Evolutionary conservation across 2,888 invertebrate species (phyloP), one percentile per base, ranked within the genome.

Genomic region (Cataglyphis albicans): DNA sequence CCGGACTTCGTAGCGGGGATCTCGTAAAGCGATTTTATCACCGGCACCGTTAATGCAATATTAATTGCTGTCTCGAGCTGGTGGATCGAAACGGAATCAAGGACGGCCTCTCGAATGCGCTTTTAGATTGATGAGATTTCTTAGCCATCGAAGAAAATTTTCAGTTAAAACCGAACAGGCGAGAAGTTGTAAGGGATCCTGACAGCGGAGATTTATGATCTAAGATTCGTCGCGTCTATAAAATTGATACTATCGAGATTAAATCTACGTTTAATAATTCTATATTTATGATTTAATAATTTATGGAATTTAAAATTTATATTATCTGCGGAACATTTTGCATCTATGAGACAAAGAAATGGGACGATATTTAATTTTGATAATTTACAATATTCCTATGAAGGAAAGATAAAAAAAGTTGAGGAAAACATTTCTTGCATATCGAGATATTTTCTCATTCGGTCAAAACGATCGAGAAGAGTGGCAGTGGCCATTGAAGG

Each of bases 401-500:
- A 7, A 25, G 21, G n/a, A 55, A 7, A 41, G 9, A 1, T 48
- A 10, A 32, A 15, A 32, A 70, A 52, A 55, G 10, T 18, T 18
- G 18, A 38, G 25, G 0, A 18, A 29, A 41, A 4, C 18, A 48
- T 44, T 15, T 25, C 2, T 29, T 3, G 15, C 15, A n/a, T 70
- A 5, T 5, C 12, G 25, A 74, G 55, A 74, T 38, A 74, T 63
- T 61, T 74, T 15, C 15, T 63, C n/a, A 35, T 9, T 32, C 9
- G 15, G 2, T 10, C n/a, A 18, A 73, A 6, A 67, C 38, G 12
- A 15, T 63, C 44, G 35, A 29, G 59, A 57, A 68, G 76, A 73
- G 81, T 67, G 75, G 44, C 65, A 63, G 64, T 35, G 73, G 57
- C 9, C 80, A 63, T 84, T 87, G 80, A 73, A 87, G 75, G n/a